Base-by-base conservation (phyloP, 2,797 vertebrate species). In the Ictinia mississippiensis region DNA sequence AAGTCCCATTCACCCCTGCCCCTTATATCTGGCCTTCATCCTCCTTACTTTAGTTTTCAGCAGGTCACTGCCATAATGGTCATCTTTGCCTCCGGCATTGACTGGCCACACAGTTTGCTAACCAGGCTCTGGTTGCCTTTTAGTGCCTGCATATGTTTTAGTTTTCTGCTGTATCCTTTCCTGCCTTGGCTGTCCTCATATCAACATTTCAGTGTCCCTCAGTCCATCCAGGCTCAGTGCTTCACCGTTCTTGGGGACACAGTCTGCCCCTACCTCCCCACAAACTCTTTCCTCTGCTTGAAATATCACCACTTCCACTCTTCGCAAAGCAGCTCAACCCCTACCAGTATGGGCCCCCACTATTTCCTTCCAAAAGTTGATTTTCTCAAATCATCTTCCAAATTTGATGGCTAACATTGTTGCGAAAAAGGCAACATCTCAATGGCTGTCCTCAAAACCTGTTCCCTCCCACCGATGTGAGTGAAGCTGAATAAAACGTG, bases 191-290 rank as follows among this genome's bases (percentile, higher is more conserved):
- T 90, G 20, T 70, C 11, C 45, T 84, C 6, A 0, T 6, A 26
- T 56, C 40, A 72, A 13, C 3, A 10, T 50, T 56, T 71, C 0
- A 0, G 8, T 4, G 58, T 59, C 23, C 33, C 29, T 74, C 1
- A 1, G 40, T 25, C 77, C 26, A 3, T 40, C 35, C 13, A 42
- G 21, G 5, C 17, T 82, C 1, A 2, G 18, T 33, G 20, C 26
- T 82, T 81, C 18, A 5, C 20, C 0, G 0, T 8, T 58, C 4
- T 45, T 3, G 2, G 16, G 58, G 37, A 23, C 2, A 3, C 4
- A 11, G 3, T 42, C 40, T 61, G 18, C 12, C 58, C 1, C 0
- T 62, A 33, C 14, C 19, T n/a, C 49, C 61, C 44, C 50, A 8
- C 17, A 15, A 12, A 22, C 8, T 33, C 33, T 37, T 71, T 25